These are phyloP conservation scores for Acropternis orthonyx DNA, from an alignment of 2,797 vertebrate genomes.

Conservation along the genomic window DNA sequence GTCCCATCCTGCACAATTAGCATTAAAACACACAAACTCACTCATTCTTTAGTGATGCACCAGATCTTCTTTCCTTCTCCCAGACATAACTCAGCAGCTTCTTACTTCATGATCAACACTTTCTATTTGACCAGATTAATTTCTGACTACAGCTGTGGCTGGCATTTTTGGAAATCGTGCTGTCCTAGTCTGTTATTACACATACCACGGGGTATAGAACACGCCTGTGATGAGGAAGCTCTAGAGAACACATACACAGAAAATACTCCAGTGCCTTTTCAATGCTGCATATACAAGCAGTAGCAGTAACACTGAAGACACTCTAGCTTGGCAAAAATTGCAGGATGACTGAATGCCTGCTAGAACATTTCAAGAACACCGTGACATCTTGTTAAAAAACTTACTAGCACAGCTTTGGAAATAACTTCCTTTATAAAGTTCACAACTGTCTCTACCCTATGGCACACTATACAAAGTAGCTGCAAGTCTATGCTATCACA, in stretches of 20 bases:
- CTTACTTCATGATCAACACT: neutral
- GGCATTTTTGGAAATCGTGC: neutral
- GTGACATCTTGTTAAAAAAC: neutral
- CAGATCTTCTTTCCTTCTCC: neutral
- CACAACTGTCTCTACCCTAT: neutral
- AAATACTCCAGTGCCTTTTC: fast-evolving
- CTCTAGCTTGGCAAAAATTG: neutral
- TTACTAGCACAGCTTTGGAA: neutral
- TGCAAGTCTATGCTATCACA: neutral
- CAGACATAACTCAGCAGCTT: neutral
- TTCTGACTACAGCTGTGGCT: neutral
- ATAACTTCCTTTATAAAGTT: neutral
- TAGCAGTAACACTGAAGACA: neutral
- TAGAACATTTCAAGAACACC: neutral
- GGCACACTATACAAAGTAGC: neutral
- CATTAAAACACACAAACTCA: neutral
- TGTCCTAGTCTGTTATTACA: neutral
- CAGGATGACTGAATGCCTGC: neutral
- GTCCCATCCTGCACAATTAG: neutral
- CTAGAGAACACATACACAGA: neutral
- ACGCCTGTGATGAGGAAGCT: fast-evolving
- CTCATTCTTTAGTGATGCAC: fast-evolving
- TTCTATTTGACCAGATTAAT: fast-evolving
- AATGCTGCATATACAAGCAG: neutral
- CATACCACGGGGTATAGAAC: neutral